Base-by-base conservation (phyloP, 2,888 invertebrate species). In the Chrysotoxum bicinctum region DNA sequence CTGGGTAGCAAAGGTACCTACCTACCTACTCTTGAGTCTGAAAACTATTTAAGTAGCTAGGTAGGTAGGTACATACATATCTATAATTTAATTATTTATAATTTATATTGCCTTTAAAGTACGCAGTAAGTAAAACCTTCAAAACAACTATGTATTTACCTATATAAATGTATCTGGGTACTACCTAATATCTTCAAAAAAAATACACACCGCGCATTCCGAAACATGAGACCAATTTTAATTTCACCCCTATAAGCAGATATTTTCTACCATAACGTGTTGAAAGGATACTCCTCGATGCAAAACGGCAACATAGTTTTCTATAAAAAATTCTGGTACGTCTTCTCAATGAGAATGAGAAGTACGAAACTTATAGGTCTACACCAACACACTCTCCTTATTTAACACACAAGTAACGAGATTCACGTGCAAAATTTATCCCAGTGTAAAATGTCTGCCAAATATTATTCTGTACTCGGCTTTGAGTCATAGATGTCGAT, bases 391-490 rank as follows among this genome's bases (percentile, higher is more conserved):
- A 30, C 23, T 37, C 52, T 10, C 32, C 52, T 10, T 54, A 32
- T 72, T 19, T 52, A 79, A 50, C 32, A 74, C 60, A 72, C 21
- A 37, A 66, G 66, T 80, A 77, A 84, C 68, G 26, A 58, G 30
- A 73, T 77, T 85, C 85, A 81, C 85, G 77, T 85, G 85, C 85
- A 85, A 80, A 80, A 69, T 35, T 60, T 66, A 76, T 76, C 66
- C 35, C 52, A 80, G 64, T 75, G 75, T 75, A 84, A 84, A 84
- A 80, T 80, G 80, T 85, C 85, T 81, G 81, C 81, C 80, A 75
- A 80, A 72, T 23, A 16, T 68, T 60, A 52, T 54, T 40, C 43
- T 54, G 19, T 72, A 30, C 50, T 48, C 14, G 21, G 45, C 48
- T 68, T 73, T 73, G 35, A 48, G 62, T 58, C 40, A 45, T 56